Percentiles rank a stretch among this genome's conserved stretches.
phyloP scores from a whole-genome alignment of 2,888 invertebrate genomes.

The Copidosoma aretas region DNA sequence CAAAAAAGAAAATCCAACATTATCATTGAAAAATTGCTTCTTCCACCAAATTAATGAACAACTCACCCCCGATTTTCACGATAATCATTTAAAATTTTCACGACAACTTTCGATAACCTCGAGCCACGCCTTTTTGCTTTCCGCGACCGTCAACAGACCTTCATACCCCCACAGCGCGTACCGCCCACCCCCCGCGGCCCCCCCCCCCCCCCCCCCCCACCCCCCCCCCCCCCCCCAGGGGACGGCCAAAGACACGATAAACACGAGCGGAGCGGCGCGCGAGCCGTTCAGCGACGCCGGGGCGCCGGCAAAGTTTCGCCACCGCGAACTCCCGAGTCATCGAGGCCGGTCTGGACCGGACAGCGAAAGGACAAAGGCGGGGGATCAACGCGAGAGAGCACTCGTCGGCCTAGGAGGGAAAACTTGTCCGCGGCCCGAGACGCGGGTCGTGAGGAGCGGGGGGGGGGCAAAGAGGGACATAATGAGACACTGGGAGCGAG shows the following conservation, averaged over 20 bases:
- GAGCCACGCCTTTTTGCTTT: too few relatives aligned
- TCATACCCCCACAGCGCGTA: conserved; percentile 5
- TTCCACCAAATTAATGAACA: too few relatives aligned
- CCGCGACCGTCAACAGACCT: too few relatives aligned
- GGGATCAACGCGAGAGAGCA: conserved; percentile 38
- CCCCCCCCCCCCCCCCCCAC: too few relatives aligned
- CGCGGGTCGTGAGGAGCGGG: conserved; percentile 8
- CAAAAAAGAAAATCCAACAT: too few relatives aligned
- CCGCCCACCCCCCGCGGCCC: not conserved
- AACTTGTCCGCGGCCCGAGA: conserved; percentile 21
- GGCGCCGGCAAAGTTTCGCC: conserved; percentile 9
- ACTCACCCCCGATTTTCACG: too few relatives aligned
- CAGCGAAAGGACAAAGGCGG: conserved; percentile 33
- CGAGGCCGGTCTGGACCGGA: conserved; percentile 26
- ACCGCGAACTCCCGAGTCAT: conserved; percentile 23
- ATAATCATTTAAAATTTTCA: too few relatives aligned
- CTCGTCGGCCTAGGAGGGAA: conserved; percentile 40
- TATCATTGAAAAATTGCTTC: too few relatives aligned
- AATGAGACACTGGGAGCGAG: conserved; percentile 40
- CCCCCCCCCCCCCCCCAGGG: too few relatives aligned
- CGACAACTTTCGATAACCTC: too few relatives aligned
- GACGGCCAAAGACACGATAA: too few relatives aligned
- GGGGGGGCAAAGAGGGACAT: conserved; percentile 16
- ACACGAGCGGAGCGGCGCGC: too few relatives aligned
- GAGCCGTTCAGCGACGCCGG: not conserved